Evolutionary conservation across 2,888 invertebrate species (phyloP), one percentile per base, ranked within the genome.

Genomic region (Alcis repandata): DNA sequence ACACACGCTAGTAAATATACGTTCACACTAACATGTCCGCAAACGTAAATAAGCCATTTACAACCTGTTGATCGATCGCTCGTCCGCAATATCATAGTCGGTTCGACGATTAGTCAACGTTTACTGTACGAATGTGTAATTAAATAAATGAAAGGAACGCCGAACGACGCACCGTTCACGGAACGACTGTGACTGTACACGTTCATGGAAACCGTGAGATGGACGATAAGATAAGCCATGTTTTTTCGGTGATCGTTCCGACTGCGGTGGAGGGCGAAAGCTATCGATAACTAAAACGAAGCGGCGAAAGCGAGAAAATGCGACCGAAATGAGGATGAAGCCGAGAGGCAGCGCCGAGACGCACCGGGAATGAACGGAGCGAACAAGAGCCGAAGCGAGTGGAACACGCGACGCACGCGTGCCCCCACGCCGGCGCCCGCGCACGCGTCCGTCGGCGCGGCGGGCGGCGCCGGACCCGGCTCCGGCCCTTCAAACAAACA

Each of bases 391-490:
- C 84, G 86, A 69, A 91, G 87, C 70, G 89, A 84, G 74, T 88
- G 87, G 73, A 92, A 86, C 70, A 86, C 90, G 76, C 91, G 89
- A 1, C 89, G 89, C 73, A 92, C 78, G 69, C 91, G 89, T 77
- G 84, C 82, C 69, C 82, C 87, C 78, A 91, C 77, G 59, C 86
- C 80, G 63, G 74, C 79, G 69, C 77, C 72, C 67, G 67, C 67
- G 71, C 68, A 71, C 63, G 68, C 77, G 54, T 48, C 62, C 60
- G 68, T 59, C 69, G 66, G 48, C 57, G 52, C 10, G 71, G 43
- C 73, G 62, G 67, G 77, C 63, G 68, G 60, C 71, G 67, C 45
- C 46, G 73, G 45, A 73, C 20, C 51, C 75, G 70, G 71, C 74
- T 69, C 68, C 70, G 73, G 66, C 72, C 86, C 89, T 88, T 88